phyloP scores from a whole-genome alignment of 2,113 vertebrate species.

The human region DNA sequence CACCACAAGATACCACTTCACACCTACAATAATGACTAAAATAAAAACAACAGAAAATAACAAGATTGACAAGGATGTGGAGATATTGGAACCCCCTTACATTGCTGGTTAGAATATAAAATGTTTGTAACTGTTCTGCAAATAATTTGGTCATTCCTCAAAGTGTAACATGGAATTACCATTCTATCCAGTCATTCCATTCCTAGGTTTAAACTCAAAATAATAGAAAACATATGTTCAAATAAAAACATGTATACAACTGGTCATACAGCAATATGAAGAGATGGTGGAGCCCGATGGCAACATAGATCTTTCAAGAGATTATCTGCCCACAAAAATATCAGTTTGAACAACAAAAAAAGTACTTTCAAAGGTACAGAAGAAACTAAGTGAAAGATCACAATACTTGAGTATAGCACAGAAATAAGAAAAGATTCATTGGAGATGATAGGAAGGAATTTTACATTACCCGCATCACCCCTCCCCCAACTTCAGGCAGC shows the following conservation, averaged over 20 bases:
- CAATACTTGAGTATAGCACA: neutral
- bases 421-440: neutral
- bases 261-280: neutral
- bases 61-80: neutral
- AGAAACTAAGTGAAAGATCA: neutral
- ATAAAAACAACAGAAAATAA: neutral
- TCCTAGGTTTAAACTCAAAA: neutral
- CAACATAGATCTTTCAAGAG: neutral
- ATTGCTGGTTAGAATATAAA: neutral
- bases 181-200: neutral
- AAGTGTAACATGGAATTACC: neutral
- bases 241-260: neutral
- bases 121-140: neutral
- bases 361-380: neutral
- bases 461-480: neutral
- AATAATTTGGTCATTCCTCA: neutral
- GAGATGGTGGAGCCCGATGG: neutral
- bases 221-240: neutral
- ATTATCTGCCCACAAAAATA: neutral
- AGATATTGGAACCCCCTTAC: neutral
- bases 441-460: neutral
- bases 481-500: neutral
- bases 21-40: neutral
- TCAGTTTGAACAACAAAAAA: neutral
- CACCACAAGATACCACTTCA: neutral